These are phyloP conservation scores for Penaeus indicus DNA, from an alignment of 1,140 invertebrate species.

Conservation along the genomic window DNA sequence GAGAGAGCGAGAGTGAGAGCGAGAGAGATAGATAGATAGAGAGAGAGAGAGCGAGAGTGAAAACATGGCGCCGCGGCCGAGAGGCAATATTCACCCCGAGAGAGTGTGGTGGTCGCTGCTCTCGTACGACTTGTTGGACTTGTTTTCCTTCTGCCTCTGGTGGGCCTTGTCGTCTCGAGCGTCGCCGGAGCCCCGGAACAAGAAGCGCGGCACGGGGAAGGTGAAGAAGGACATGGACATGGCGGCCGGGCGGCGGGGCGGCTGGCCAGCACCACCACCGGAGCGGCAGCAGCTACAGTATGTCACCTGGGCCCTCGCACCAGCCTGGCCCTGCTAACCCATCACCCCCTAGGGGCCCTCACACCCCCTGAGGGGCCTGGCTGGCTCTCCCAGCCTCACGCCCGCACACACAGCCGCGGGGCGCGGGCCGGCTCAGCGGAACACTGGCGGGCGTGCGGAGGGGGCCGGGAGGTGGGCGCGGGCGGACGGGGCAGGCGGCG, in stretches of 20 bases:
- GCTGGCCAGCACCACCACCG: too few species aligned
- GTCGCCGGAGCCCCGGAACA: constrained; percentile 54
- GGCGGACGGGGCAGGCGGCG: constrained; percentile 29
- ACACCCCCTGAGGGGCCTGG: constrained; percentile 1
- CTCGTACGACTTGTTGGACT: constrained; percentile 50
- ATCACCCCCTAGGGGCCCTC: constrained; percentile 25
- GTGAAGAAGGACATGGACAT: constrained; percentile 62
- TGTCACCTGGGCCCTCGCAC: constrained; percentile 45
- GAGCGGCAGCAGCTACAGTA: constrained; percentile 11
- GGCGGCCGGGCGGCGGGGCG: constrained; percentile 42
- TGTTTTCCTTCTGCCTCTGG: constrained; percentile 49
- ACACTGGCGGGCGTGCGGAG: constrained; percentile 50
- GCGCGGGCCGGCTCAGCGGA: constrained; percentile 46
- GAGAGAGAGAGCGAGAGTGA: too few species aligned
- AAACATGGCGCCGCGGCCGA: too few species aligned
- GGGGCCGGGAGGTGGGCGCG: constrained; percentile 27
- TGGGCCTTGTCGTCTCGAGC: constrained; percentile 52
- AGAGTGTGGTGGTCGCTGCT: constrained; percentile 37
- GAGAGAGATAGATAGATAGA: too few species aligned
- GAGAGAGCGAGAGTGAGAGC: too few species aligned
- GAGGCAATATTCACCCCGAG: constrained; percentile 42
- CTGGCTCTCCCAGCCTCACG: constrained; percentile 45
- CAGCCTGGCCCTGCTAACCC: constrained; percentile 47
- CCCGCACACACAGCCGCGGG: constrained; percentile 32
- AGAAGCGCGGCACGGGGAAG: constrained; percentile 56